phyloP scores from a whole-genome alignment of 2,888 invertebrate genomes.

The Acrobasis suavella region DNA sequence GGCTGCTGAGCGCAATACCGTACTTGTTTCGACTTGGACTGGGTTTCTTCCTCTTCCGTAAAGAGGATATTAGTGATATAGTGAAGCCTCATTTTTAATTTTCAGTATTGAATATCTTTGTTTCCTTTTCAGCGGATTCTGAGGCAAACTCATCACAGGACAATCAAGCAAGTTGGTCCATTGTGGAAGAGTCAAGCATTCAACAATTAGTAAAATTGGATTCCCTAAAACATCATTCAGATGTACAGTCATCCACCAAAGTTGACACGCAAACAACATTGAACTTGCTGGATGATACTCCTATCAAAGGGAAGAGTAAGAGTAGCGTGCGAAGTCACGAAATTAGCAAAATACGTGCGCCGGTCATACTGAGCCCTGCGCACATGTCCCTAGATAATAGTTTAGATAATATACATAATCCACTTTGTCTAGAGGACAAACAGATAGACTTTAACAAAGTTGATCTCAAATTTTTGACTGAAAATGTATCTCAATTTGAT shows the following conservation, averaged over 20 bases:
- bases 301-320: conserved; percentile 62
- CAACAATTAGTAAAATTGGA: conserved; percentile 54
- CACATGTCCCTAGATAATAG: conserved; percentile 74
- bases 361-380: conserved; percentile 49
- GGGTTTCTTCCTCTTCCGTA: too few species aligned
- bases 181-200: conserved; percentile 57
- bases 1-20: too few species aligned
- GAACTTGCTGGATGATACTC: conserved; percentile 59
- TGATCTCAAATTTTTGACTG: conserved; percentile 77
- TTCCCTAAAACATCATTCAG: conserved; percentile 40
- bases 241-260: conserved; percentile 54
- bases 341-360: conserved; percentile 71
- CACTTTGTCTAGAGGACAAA: conserved; percentile 64
- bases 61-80: too few species aligned
- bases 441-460: conserved; percentile 73
- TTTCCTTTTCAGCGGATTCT: conserved; percentile 54
- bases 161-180: conserved; percentile 55
- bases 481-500: conserved; percentile 61
- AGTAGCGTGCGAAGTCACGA: conserved; percentile 57
- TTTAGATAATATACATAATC: conserved; percentile 62
- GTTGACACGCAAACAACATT: conserved; percentile 35
- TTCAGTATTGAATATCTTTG: too few species aligned
- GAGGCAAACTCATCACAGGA: conserved; percentile 47
- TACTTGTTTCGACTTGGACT: too few species aligned
- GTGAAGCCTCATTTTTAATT: too few species aligned